A percentile compares a stretch with the other conserved stretches of the same genome.
phyloP scores from a whole-genome alignment of 2,888 invertebrate genomes.

The Phyllotreta cruciferae region DNA sequence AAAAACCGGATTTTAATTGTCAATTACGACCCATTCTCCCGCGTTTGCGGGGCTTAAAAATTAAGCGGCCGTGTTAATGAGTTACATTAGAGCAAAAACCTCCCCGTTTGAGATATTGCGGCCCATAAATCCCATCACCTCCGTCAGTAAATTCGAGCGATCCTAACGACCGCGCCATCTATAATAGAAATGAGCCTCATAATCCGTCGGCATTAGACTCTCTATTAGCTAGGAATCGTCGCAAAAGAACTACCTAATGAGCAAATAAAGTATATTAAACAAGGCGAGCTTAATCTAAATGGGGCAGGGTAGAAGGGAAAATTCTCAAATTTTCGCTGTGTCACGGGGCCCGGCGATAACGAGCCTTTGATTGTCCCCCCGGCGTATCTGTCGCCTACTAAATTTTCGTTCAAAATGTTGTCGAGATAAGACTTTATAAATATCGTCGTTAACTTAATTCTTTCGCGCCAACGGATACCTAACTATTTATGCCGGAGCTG shows the following conservation, averaged over 20 bases:
- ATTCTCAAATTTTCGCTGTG: conserved; percentile 50
- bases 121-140: conserved; percentile 26
- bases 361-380: conserved; percentile 52
- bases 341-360: conserved; percentile 47
- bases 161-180: conserved; percentile 23
- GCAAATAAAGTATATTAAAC: conserved; percentile 54
- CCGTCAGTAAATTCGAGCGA: conserved; percentile 23
- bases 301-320: conserved; percentile 47
- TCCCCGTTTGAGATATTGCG: conserved; percentile 17
- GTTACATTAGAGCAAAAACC: conserved; percentile 22
- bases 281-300: conserved; percentile 52
- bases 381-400: conserved; percentile 53
- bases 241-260: conserved; percentile 48
- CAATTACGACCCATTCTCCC: too few species aligned
- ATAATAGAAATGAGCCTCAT: conserved; percentile 25
- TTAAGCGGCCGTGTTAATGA: conserved; percentile 27
- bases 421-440: conserved; percentile 58
- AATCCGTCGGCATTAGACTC: conserved; percentile 31
- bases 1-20: conserved; percentile 4
- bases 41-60: conserved; percentile 2
- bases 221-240: conserved; percentile 44
- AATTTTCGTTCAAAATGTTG: conserved; percentile 57
- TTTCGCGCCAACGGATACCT: conserved; percentile 48
- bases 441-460: conserved; percentile 58
- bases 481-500: conserved; percentile 37